phyloP scores from a whole-genome alignment of 2,888 invertebrate species.

The Synanthedon formicaeformis region DNA sequence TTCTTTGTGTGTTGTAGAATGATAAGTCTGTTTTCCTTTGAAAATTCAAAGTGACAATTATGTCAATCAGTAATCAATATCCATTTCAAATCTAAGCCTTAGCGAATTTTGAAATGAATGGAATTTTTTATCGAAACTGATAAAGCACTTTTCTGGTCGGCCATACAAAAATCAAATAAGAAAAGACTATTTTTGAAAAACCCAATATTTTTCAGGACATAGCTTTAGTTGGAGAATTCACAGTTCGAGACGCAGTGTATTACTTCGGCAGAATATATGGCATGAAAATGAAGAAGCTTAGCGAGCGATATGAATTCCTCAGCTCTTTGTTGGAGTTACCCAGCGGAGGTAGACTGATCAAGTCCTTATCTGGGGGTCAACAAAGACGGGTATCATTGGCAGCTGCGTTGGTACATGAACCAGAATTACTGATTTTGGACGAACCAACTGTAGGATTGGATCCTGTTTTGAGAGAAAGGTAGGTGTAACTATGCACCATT shows the following conservation, averaged over 20 bases:
- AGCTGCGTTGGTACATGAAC: conserved; percentile 88
- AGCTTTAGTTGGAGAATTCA: conserved; percentile 82
- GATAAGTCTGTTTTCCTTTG: too few species aligned
- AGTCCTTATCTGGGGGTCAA: conserved; percentile 88
- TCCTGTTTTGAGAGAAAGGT: conserved; percentile 87
- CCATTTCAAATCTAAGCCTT: too few species aligned
- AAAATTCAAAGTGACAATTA: too few species aligned
- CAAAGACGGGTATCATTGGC: conserved; percentile 91
- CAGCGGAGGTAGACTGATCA: conserved; percentile 72
- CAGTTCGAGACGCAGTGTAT: conserved; percentile 84
- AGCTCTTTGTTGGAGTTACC: conserved; percentile 82
- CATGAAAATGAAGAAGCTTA: conserved; percentile 73
- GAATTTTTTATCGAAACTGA: too few species aligned
- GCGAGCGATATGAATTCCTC: conserved; percentile 77
- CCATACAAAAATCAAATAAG: too few species aligned
- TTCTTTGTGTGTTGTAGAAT: too few species aligned
- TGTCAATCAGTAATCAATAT: too few species aligned
- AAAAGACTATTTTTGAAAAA: too few species aligned
- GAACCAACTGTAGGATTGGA: conserved; percentile 96
- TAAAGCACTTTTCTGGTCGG: too few species aligned
- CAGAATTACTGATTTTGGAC: conserved; percentile 88
- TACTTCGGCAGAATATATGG: conserved; percentile 91
- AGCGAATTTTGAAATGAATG: too few species aligned
- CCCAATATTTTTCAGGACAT: conserved; percentile 72
- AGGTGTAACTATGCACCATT: conserved; percentile 22